These are phyloP conservation scores for Pseudolaguvia tuberculata DNA, from an alignment of 2,113 vertebrate species.

Conservation along the genomic window DNA sequence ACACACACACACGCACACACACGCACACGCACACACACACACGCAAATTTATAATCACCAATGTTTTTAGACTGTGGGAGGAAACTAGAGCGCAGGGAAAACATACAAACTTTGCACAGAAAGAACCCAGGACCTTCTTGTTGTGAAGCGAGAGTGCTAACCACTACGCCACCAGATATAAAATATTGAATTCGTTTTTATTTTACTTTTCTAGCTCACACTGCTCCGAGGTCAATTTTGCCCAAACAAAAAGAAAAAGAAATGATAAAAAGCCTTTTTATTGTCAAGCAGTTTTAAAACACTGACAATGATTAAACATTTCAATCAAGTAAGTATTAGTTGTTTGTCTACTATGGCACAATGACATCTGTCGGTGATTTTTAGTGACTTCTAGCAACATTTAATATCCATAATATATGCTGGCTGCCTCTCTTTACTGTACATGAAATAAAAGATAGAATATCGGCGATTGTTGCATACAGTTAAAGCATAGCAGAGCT, in stretches of 20 bases:
- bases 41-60: no score
- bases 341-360: constrained; percentile 40
- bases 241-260: not conserved
- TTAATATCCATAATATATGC: constrained; percentile 41
- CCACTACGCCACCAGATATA: no score
- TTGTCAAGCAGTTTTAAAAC: constrained; percentile 42
- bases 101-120: no score
- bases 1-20: no score
- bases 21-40: no score
- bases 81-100: no score
- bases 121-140: no score
- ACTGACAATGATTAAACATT: constrained; percentile 35
- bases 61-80: no score
- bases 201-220: no score
- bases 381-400: constrained; percentile 34
- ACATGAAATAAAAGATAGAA: constrained; percentile 41
- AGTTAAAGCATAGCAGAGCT: constrained; percentile 35
- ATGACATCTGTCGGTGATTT: constrained; percentile 32
- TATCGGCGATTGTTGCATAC: constrained; percentile 28
- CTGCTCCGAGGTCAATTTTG: not conserved
- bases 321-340: constrained; percentile 34
- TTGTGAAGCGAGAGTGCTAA: no score
- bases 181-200: no score
- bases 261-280: constrained; percentile 40
- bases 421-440: constrained; percentile 33